Evolutionary conservation across 2,113 vertebrate species (phyloP).

Genomic region (Psephotus haematonotus): DNA sequence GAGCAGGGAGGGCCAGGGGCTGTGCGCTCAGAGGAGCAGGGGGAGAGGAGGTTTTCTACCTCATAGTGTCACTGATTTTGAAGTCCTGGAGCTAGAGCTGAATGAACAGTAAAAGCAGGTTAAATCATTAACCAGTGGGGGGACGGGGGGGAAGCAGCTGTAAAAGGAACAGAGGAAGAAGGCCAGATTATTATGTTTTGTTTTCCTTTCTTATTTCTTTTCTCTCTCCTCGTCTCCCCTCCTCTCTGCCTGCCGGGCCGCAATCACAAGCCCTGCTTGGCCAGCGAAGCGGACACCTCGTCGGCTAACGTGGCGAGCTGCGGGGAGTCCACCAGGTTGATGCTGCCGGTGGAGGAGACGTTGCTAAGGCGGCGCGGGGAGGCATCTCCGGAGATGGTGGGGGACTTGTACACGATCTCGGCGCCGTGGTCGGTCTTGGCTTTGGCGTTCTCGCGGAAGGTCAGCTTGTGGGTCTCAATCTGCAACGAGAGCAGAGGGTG

Average conservation of each 20-base stretch:
- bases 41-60: slow-evolving; percentile 69
- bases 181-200: slow-evolving; percentile 78
- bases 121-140: slow-evolving; percentile 52
- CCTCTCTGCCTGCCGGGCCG: slow-evolving; percentile 9
- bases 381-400: slow-evolving; percentile 85
- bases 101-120: slow-evolving; percentile 73
- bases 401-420: slow-evolving; percentile 90
- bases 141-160: slow-evolving; percentile 72
- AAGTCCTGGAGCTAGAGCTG: slow-evolving; percentile 72
- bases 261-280: slow-evolving; percentile 98
- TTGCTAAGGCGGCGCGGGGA: slow-evolving; percentile 94
- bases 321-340: slow-evolving; percentile 94
- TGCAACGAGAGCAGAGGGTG: neutral
- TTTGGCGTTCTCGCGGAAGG: slow-evolving; percentile 94
- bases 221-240: slow-evolving; percentile 41
- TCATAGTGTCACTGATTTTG: slow-evolving; percentile 69
- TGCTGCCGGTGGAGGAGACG: slow-evolving; percentile 94
- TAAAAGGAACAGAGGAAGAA: slow-evolving; percentile 78
- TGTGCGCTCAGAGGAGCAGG: slow-evolving; percentile 49
- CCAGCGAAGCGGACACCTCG: slow-evolving; percentile 95
- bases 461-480: slow-evolving; percentile 98
- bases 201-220: slow-evolving; percentile 23
- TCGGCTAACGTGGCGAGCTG: slow-evolving; percentile 96
- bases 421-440: slow-evolving; percentile 98
- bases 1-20: neutral